These are phyloP conservation scores for Acinonyx jubatus DNA, from an alignment of 2,113 vertebrate genomes.

Conservation along the genomic window DNA sequence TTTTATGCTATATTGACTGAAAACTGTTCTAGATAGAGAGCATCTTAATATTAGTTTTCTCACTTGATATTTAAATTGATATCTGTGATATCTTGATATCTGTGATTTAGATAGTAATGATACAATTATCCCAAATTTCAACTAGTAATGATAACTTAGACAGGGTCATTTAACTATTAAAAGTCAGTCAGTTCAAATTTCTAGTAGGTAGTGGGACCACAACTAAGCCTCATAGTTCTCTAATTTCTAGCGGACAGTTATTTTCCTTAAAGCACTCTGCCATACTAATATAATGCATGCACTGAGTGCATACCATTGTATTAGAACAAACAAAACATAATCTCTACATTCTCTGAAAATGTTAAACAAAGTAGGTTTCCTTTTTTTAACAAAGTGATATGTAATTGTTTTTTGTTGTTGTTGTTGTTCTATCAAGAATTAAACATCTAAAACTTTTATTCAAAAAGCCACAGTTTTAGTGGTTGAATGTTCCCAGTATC, in stretches of 20 bases:
- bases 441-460: neutral
- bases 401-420: neutral
- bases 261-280: neutral
- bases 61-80: slow-evolving; percentile 18
- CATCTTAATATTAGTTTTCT: neutral
- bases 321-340: neutral
- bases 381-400: neutral
- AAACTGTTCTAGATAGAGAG: neutral
- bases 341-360: neutral
- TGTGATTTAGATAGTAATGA: neutral
- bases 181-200: neutral
- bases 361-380: neutral
- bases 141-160: neutral
- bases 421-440: neutral
- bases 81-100: too few species aligned
- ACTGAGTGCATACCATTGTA: neutral
- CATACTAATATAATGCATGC: neutral
- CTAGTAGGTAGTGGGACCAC: rapidly evolving
- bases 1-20: neutral
- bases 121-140: neutral
- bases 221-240: neutral
- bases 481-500: neutral
- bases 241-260: neutral
- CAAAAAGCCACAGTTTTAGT: neutral
- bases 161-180: neutral